phyloP scores from a whole-genome alignment of 2,888 invertebrate genomes.

The Polyommatus iphigenia region DNA sequence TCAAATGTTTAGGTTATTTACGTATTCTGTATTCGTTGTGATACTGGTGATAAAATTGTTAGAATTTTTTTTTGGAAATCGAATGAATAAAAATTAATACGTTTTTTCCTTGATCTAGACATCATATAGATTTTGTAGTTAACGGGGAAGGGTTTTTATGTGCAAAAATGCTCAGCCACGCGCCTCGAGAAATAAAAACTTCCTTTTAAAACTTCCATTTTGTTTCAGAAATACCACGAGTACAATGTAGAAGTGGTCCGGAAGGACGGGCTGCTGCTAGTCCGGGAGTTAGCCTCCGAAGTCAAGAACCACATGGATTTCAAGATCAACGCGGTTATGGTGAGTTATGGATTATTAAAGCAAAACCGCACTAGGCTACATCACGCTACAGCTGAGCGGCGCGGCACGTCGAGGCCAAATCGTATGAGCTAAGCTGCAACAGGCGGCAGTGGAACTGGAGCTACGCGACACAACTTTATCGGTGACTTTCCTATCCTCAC shows the following conservation, averaged over 20 bases:
- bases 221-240: conserved; percentile 88
- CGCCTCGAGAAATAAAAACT: too few relatives aligned
- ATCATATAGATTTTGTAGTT: too few relatives aligned
- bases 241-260: conserved; percentile 88
- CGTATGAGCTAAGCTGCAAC: too few relatives aligned
- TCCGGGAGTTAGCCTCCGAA: conserved; percentile 92
- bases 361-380: too few relatives aligned
- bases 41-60: background rate
- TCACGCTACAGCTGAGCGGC: too few relatives aligned
- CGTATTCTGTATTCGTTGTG: background rate
- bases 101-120: background rate
- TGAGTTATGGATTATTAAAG: conserved; percentile 67
- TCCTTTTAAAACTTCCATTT: too few relatives aligned
- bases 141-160: too few relatives aligned
- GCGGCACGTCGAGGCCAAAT: too few relatives aligned
- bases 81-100: background rate
- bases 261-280: conserved; percentile 91
- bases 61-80: background rate
- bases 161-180: too few relatives aligned
- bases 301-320: conserved; percentile 97
- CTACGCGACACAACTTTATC: too few relatives aligned
- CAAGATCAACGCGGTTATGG: conserved; percentile 95
- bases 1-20: background rate
- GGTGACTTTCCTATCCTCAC: too few relatives aligned
- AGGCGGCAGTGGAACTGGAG: too few relatives aligned